Base-by-base conservation (phyloP, 2,797 vertebrate genomes). In the Thripadectes ignobilis region DNA sequence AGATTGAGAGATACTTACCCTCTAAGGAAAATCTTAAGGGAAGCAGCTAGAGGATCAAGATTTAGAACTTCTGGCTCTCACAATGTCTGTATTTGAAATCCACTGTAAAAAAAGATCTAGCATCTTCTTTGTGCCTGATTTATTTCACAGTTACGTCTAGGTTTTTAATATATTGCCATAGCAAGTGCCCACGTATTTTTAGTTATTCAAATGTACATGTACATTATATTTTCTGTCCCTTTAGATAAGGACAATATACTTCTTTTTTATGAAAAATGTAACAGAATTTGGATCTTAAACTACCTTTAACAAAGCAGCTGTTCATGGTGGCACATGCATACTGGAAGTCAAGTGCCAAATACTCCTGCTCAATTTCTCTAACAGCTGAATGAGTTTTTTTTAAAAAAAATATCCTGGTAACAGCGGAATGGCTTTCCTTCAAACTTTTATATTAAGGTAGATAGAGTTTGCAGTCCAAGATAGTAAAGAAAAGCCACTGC, bases 361-460 rank as follows among this genome's bases (percentile, higher is more conserved):
- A 84, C 7, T 88, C 14, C 79, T 85, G 75, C 46, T 89, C 48
- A 86, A 55, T 94, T 89, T 94, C 76, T 91, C 41, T 67, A 91
- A 79, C 79, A 96, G 66, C 62, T 93, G 91, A 84, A 90, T 72
- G 36, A 84, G 48, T 36, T n/a, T 12, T 3, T 20, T 71, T 66
- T 0, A 14, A 38, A 4, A 61, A 8, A 12, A 43, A 61, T 72
- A 83, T 51, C 72, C 38, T 68, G 41, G 14, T 92, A 85, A 79
- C 65, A 94, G 61, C 43, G 92, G 87, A 89, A 85, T 76, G 62
- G 21, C 45, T 67, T 73, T 84, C 45, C 52, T 88, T 93, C 69
- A 89, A 3, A 58, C 9, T 86, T 90, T 34, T 71, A n/a, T 4
- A 3, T 52, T 88, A 54, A 89, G 24, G 41, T 48, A 69, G 66